These are phyloP conservation scores for Himalopsyche japonica DNA, from an alignment of 2,888 invertebrate species.

Conservation along the genomic window DNA sequence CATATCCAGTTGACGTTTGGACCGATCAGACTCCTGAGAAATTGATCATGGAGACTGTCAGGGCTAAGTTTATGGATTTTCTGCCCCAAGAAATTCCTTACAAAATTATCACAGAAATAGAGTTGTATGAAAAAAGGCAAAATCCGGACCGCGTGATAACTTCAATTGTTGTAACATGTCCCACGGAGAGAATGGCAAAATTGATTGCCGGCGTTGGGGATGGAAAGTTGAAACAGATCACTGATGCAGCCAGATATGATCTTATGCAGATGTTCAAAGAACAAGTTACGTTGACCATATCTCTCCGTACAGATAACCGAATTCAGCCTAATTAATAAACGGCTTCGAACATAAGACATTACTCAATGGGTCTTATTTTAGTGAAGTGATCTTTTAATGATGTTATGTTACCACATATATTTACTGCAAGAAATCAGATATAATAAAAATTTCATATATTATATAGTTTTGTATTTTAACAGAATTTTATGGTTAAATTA, in stretches of 20 bases:
- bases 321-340: not conserved
- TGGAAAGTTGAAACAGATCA: constrained; percentile 71
- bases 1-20: constrained; percentile 67
- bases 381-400: no score
- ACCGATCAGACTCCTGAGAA: constrained; percentile 75
- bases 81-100: constrained; percentile 89
- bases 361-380: no score
- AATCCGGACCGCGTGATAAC: constrained; percentile 55
- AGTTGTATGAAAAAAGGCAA: constrained; percentile 65
- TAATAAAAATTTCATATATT: no score
- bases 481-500: no score
- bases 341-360: no score
- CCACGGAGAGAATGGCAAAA: constrained; percentile 63
- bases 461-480: no score
- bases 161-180: constrained; percentile 67
- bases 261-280: constrained; percentile 68
- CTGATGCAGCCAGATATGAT: constrained; percentile 65
- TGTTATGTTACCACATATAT: no score
- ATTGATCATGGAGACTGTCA: constrained; percentile 74
- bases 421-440: no score
- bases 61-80: constrained; percentile 82
- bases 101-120: constrained; percentile 64
- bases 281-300: constrained; percentile 48
- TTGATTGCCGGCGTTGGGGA: constrained; percentile 72
- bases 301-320: constrained; percentile 8